phyloP scores from a whole-genome alignment of 2,888 invertebrate genomes.

The Saturnia japonica region DNA sequence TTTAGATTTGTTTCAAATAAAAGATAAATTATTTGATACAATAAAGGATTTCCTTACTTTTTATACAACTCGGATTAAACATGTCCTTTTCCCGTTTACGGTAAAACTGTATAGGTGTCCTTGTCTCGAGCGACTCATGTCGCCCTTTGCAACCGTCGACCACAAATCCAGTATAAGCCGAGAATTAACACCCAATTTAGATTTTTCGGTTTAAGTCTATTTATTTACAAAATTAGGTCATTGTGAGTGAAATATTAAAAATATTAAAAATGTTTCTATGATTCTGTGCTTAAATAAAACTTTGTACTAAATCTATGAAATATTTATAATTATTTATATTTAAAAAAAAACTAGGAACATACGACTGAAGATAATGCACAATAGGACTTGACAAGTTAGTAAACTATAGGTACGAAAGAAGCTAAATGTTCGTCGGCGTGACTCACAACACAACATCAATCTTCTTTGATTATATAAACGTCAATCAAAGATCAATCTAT shows the following conservation, averaged over 20 bases:
- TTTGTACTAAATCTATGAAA: too few relatives aligned
- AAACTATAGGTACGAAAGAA: neutral
- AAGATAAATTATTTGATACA: neutral
- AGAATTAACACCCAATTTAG: conserved; percentile 13
- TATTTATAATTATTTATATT: too few relatives aligned
- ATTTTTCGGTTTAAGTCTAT: neutral
- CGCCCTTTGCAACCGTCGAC: neutral
- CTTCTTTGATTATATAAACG: too few relatives aligned
- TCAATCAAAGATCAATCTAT: neutral
- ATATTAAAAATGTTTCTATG: too few relatives aligned
- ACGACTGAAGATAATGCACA: neutral
- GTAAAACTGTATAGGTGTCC: neutral
- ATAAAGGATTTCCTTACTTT: neutral
- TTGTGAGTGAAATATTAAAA: neutral
- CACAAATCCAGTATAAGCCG: conserved; percentile 10
- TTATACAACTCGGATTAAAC: neutral
- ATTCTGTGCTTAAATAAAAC: neutral
- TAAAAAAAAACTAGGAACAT: too few relatives aligned
- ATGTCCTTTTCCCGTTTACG: neutral
- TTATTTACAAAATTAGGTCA: neutral
- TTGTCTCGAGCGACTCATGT: neutral
- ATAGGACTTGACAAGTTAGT: neutral
- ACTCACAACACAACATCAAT: too few relatives aligned
- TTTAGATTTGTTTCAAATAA: neutral
- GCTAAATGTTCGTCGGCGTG: neutral